A percentile compares a stretch with the other conserved stretches of the same genome.
Conservation (phyloP, 2,888 invertebrate genomes). For the Amphimallon solstitiale region DNA sequence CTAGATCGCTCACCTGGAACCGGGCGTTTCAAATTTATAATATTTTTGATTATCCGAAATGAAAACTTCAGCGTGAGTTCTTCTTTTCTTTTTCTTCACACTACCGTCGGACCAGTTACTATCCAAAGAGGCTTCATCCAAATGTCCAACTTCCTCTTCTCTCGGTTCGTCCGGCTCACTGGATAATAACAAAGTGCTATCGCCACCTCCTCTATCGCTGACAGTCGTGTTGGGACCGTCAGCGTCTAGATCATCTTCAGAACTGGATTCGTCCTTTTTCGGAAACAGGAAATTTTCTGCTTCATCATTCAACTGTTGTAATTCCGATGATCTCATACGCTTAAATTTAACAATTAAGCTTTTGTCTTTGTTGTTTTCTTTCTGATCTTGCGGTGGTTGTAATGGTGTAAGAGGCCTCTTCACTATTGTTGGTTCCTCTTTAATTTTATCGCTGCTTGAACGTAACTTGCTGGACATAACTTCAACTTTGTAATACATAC, state of each 20-base stretch:
- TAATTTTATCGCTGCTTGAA: slow-evolving; percentile 63
- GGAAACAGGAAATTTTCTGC: slow-evolving; percentile 90
- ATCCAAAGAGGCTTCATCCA: slow-evolving; percentile 50
- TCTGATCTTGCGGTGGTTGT: slow-evolving; percentile 54
- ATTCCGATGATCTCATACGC: slow-evolving; percentile 77
- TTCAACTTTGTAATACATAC: slow-evolving; percentile 77
- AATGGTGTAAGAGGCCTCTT: slow-evolving; percentile 40
- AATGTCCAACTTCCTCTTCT: slow-evolving; percentile 36
- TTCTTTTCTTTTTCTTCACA: slow-evolving; percentile 58
- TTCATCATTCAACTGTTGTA: slow-evolving; percentile 82
- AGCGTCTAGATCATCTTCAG: slow-evolving; percentile 67
- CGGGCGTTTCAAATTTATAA: slow-evolving; percentile 65
- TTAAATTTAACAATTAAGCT: slow-evolving; percentile 78
- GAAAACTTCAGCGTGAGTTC: slow-evolving; percentile 69
- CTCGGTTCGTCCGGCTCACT: slow-evolving; percentile 46
- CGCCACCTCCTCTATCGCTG: slow-evolving; percentile 44
- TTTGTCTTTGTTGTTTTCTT: slow-evolving; percentile 49
- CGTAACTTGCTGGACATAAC: slow-evolving; percentile 75
- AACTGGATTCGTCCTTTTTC: slow-evolving; percentile 70
- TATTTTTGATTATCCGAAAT: slow-evolving; percentile 70
- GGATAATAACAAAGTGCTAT: slow-evolving; percentile 45
- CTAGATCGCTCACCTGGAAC: slow-evolving; percentile 60
- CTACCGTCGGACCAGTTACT: slow-evolving; percentile 54
- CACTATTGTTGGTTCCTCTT: slow-evolving; percentile 38
- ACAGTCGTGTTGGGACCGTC: slow-evolving; percentile 62